A percentile compares a stretch with the other conserved stretches of the same genome.
Conservation (phyloP, 1,140 invertebrate genomes). For the Bombus fervidus region DNA sequence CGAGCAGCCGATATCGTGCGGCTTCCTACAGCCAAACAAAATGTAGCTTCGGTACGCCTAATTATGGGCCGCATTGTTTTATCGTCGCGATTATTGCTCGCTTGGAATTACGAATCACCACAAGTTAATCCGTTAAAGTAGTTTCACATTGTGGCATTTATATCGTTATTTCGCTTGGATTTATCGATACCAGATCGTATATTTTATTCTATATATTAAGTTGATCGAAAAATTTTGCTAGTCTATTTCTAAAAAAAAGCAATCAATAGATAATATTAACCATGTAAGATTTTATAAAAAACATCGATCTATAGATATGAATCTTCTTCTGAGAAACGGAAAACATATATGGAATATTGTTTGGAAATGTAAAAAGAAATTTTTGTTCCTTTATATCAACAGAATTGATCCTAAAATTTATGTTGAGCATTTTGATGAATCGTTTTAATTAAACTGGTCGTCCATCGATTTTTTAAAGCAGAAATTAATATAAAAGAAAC, state of each 20-base stretch:
- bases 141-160: background rate
- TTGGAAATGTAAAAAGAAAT: too few species aligned
- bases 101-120: background rate
- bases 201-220: background rate
- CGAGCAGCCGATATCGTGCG: constrained; percentile 37
- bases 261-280: background rate
- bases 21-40: constrained; percentile 15
- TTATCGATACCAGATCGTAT: background rate
- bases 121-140: background rate
- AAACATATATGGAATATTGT: too few species aligned
- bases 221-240: background rate
- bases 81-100: constrained; percentile 41
- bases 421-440: too few species aligned
- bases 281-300: background rate
- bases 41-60: constrained; percentile 42
- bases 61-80: constrained; percentile 51
- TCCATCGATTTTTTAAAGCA: too few species aligned
- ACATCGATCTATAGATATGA: too few species aligned
- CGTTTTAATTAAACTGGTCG: too few species aligned
- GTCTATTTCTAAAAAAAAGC: too few species aligned
- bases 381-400: too few species aligned
- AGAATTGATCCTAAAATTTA: too few species aligned
- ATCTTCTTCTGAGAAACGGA: too few species aligned
- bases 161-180: background rate
- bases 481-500: too few species aligned